These are phyloP conservation scores for Malurus elegans DNA, from an alignment of 2,113 vertebrate genomes.

Conservation along the genomic window DNA sequence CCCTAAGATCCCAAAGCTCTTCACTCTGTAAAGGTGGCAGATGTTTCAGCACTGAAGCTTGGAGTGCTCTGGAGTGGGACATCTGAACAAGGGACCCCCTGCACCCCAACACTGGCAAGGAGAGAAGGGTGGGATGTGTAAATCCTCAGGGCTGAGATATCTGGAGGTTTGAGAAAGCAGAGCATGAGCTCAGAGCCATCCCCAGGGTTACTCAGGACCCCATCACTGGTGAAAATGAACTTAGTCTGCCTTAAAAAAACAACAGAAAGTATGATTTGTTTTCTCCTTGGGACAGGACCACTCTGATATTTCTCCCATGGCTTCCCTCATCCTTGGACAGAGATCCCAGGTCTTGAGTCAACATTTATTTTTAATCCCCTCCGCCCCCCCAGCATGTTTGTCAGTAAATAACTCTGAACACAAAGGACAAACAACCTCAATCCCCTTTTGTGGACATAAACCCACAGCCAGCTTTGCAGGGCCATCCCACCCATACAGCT, in stretches of 20 bases:
- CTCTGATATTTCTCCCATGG: not conserved
- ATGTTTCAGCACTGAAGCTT: not conserved
- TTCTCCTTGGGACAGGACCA: not conserved
- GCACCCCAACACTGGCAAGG: rapidly evolving
- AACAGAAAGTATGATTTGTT: not conserved
- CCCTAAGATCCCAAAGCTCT: not conserved
- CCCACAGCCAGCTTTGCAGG: not conserved
- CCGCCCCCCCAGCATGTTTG: not conserved
- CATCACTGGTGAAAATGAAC: not conserved
- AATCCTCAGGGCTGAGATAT: not conserved
- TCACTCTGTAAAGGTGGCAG: not conserved
- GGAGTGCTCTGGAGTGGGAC: not conserved
- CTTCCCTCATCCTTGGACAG: not conserved
- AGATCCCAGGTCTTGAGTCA: not conserved
- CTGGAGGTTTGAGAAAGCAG: not conserved
- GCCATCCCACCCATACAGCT: not conserved
- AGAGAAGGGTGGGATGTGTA: rapidly evolving
- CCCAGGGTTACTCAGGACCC: not conserved
- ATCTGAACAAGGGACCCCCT: not conserved
- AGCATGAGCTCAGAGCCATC: not conserved
- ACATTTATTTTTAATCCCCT: not conserved
- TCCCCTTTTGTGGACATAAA: not conserved
- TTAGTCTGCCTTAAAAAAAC: not conserved
- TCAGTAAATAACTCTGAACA: not conserved
- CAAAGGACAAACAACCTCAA: not conserved